Conservation (phyloP, 2,797 vertebrate genomes). For the Vireo griseus region DNA sequence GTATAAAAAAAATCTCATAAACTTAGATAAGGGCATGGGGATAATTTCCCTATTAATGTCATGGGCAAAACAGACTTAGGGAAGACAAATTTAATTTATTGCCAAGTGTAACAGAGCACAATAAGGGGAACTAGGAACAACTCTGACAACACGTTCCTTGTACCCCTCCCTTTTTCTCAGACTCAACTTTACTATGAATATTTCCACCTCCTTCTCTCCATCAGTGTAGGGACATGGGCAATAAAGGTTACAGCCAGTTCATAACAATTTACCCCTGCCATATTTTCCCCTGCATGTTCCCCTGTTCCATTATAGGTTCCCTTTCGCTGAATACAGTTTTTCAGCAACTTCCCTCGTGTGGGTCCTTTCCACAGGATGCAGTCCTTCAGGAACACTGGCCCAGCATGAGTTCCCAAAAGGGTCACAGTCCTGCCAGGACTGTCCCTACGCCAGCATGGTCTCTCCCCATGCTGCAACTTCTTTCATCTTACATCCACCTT, state of each 20-base stretch:
- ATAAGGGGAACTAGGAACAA: not conserved
- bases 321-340: not conserved
- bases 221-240: not conserved
- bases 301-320: not conserved
- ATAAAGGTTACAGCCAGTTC: not conserved
- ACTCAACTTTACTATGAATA: not conserved
- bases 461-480: not conserved
- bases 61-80: not conserved
- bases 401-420: not conserved
- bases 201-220: not conserved
- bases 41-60: not conserved
- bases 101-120: not conserved
- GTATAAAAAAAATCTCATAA: not conserved
- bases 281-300: not conserved
- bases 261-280: fast-evolving
- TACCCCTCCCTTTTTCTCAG: not conserved
- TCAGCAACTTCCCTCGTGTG: not conserved
- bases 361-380: not conserved
- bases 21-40: not conserved
- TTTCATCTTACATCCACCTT: not conserved
- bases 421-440: not conserved
- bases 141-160: not conserved
- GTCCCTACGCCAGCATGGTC: not conserved
- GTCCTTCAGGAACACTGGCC: not conserved
- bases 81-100: not conserved